Base-by-base conservation (phyloP, 2,113 vertebrate genomes). In the Anguilla japonica region DNA sequence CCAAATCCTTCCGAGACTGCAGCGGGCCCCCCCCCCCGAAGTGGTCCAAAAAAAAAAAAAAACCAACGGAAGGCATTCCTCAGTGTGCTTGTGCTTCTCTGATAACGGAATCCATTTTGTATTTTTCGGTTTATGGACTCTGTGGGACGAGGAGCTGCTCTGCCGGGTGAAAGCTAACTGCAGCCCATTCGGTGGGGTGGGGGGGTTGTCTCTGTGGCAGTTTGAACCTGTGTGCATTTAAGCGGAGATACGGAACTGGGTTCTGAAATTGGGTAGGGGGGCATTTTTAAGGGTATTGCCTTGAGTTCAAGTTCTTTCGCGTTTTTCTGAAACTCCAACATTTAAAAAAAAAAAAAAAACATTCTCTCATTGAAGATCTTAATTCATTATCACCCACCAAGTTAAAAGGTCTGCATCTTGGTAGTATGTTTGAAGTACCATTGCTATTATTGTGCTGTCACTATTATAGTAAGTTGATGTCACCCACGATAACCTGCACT, bases 41-140 rank as follows among this genome's bases (percentile, higher is more conserved):
- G 15, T 63, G 56, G 53, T 86, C 79, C 79, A 11, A 41, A 41
- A 40, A 53, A n/a, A 26, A 34, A 34, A 34, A 34, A 34, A 34
- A 34, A 0, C 34, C 34, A 43, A 29, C 16, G 26, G 71, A 81
- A 41, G 43, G 41, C 85, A 81, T 86, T 86, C 85, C 79, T 63
- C 41, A 63, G 79, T 81, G 46, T 78, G 26, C 75, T 63, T 80
- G 40, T 86, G 78, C 50, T 79, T 53, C 56, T 22, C 60, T 41
- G 39, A 41, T n/a, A 5, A 34, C 34, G 0, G 71, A 75, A 75
- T 85, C 14, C 67, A 53, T 41, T 34, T 41, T 20, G 79, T 29
- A 18, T 41, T 3, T 41, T 3, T 41, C 0, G 79, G 41, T n/a
- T 41, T 80, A 41, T 80, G 41, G n/a, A 34, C 13, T 75, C 71